Conservation (phyloP, 2,888 invertebrate species). For the Aphrophora alni region DNA sequence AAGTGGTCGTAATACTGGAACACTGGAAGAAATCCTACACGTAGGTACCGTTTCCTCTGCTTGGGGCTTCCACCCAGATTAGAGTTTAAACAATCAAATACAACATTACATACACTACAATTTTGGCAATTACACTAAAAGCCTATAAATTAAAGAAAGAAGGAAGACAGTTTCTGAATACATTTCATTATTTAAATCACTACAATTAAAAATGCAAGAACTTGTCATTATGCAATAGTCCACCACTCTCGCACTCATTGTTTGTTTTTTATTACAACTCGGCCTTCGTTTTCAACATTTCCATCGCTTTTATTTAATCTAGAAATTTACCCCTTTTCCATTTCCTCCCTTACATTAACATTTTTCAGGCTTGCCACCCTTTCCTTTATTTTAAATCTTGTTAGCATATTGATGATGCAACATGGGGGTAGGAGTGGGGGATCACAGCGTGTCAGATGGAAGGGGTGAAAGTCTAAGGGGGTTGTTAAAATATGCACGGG, state of each 20-base stretch:
- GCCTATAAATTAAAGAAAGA: not conserved
- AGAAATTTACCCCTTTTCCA: slow-evolving; percentile 12
- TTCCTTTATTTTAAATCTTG: slow-evolving; percentile 30
- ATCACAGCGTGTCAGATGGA: no score
- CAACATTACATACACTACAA: no score
- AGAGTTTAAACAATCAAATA: no score
- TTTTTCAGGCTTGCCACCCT: slow-evolving; percentile 37
- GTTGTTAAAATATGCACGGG: slow-evolving; percentile 39
- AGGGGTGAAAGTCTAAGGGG: slow-evolving; percentile 22
- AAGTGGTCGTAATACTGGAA: no score
- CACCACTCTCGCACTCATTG: not conserved
- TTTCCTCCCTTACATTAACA: slow-evolving; percentile 21
- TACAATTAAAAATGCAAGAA: not conserved
- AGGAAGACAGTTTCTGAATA: not conserved
- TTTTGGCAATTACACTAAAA: not conserved
- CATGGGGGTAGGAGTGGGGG: no score
- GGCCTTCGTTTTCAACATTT: slow-evolving; percentile 1
- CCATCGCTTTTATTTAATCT: slow-evolving; percentile 32
- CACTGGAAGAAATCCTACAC: no score
- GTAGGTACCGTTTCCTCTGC: no score
- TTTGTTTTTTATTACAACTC: not conserved
- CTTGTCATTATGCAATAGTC: not conserved
- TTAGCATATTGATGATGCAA: slow-evolving; percentile 37
- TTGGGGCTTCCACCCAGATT: no score
- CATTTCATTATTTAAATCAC: not conserved